phyloP scores from a whole-genome alignment of 2,888 invertebrate species.

The Slavum lentiscoides region DNA sequence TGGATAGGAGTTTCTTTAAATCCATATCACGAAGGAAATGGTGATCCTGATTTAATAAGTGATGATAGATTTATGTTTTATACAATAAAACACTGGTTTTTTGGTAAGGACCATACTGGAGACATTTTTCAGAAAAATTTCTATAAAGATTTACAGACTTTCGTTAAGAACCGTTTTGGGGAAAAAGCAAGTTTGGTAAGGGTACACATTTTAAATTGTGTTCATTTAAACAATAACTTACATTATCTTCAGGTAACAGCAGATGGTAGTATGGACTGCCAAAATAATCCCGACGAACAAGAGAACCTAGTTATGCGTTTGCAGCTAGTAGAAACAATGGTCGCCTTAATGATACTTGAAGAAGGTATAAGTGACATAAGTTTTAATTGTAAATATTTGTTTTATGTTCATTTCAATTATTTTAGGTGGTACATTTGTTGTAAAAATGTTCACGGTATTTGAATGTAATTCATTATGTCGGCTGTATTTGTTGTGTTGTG shows the following conservation, averaged over 20 bases:
- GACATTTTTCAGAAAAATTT: conserved; percentile 73
- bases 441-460: conserved; percentile 90
- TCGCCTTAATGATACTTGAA: conserved; percentile 58
- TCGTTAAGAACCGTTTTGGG: conserved; percentile 31
- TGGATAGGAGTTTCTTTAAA: conserved; percentile 88
- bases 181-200: conserved; percentile 42
- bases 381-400: not conserved
- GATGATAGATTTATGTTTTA: conserved; percentile 84
- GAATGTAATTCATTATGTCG: conserved; percentile 80
- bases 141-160: conserved; percentile 29
- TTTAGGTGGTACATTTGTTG: conserved; percentile 75
- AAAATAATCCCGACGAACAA: conserved; percentile 82
- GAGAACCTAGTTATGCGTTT: conserved; percentile 77
- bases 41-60: conserved; percentile 70
- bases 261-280: conserved; percentile 92
- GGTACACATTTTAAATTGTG: not conserved
- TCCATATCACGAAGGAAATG: conserved; percentile 89
- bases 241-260: conserved; percentile 71
- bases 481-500: conserved; percentile 76
- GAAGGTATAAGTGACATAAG: conserved; percentile 33
- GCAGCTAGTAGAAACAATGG: conserved; percentile 74
- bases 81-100: conserved; percentile 82
- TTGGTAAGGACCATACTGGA: conserved; percentile 83
- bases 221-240: not conserved
- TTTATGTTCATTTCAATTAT: conserved; percentile 56